Conservation (phyloP, 2,113 vertebrate genomes). For the Odontesthes bonariensis region DNA sequence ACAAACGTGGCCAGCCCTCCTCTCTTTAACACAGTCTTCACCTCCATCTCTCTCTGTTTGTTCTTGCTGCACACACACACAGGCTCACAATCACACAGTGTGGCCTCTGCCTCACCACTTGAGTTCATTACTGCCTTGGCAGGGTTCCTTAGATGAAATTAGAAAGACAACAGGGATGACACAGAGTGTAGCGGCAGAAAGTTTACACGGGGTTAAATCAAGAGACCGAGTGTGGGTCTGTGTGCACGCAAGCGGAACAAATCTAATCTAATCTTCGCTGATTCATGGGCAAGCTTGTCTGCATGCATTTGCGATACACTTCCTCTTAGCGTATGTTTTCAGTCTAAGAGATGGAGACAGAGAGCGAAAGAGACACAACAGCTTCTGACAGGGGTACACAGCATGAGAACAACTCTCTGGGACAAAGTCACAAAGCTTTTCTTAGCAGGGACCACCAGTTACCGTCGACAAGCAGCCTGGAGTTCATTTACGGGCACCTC, state of each 20-base stretch:
- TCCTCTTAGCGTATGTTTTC: constrained; percentile 45
- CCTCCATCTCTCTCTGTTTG: constrained; percentile 24
- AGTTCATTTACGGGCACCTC: constrained; percentile 42
- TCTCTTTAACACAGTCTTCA: constrained; percentile 24
- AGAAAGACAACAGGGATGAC: constrained; percentile 72
- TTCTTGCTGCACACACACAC: constrained; percentile 9
- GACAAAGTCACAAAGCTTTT: constrained; percentile 61
- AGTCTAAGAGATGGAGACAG: constrained; percentile 41
- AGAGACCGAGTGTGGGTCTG: constrained; percentile 17
- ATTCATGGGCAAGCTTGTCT: constrained; percentile 67
- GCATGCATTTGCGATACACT: constrained; percentile 60
- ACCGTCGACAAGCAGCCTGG: constrained; percentile 47
- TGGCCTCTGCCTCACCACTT: constrained; percentile 58
- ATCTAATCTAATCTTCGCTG: constrained; percentile 71
- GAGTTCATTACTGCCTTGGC: constrained; percentile 72
- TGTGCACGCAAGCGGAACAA: constrained; percentile 30
- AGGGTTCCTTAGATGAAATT: constrained; percentile 69
- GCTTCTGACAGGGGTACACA: constrained; percentile 56
- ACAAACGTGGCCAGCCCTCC: constrained; percentile 22
- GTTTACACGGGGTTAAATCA: constrained; percentile 61
- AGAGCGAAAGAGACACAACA: constrained; percentile 52
- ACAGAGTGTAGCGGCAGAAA: constrained; percentile 53
- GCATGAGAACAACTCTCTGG: constrained; percentile 42
- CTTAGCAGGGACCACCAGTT: constrained; percentile 53
- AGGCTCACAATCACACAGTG: constrained; percentile 32